Evolutionary conservation across 2,797 vertebrate genomes (phyloP).

Genomic region (Psittacula derbiana): DNA sequence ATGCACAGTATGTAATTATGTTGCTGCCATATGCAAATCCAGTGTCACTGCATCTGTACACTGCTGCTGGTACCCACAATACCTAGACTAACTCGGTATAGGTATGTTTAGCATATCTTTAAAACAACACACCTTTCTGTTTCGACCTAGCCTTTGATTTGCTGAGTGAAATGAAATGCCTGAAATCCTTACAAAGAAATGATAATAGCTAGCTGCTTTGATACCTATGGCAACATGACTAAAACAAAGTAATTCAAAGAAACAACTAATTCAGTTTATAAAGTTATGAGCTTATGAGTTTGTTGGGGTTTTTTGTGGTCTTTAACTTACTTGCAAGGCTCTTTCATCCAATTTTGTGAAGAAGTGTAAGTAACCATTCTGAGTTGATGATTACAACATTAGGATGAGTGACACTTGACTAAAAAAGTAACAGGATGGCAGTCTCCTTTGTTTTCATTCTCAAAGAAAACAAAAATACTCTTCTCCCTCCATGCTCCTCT

Average conservation of each 20-base stretch:
- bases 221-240: slow-evolving; percentile 40
- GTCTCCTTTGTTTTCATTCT: slow-evolving; percentile 24
- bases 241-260: slow-evolving; percentile 42
- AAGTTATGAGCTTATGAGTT: background rate
- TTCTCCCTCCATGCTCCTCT: background rate
- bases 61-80: background rate
- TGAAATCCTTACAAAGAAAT: slow-evolving; percentile 29
- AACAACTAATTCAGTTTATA: slow-evolving; percentile 10
- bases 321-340: slow-evolving; percentile 43
- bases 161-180: background rate
- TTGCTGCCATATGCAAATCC: background rate
- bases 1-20: background rate
- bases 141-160: background rate
- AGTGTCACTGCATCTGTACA: background rate
- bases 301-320: background rate
- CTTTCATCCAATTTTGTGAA: slow-evolving; percentile 43
- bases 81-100: background rate
- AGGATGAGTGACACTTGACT: slow-evolving; percentile 30
- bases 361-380: slow-evolving; percentile 25
- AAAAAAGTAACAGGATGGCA: slow-evolving; percentile 16
- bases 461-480: background rate
- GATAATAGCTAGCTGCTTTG: slow-evolving; percentile 39
- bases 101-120: slow-evolving; percentile 34
- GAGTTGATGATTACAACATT: slow-evolving; percentile 45
- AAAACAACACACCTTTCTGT: slow-evolving; percentile 46